phyloP scores from a whole-genome alignment of 2,113 vertebrate species.

The Equus quagga region DNA sequence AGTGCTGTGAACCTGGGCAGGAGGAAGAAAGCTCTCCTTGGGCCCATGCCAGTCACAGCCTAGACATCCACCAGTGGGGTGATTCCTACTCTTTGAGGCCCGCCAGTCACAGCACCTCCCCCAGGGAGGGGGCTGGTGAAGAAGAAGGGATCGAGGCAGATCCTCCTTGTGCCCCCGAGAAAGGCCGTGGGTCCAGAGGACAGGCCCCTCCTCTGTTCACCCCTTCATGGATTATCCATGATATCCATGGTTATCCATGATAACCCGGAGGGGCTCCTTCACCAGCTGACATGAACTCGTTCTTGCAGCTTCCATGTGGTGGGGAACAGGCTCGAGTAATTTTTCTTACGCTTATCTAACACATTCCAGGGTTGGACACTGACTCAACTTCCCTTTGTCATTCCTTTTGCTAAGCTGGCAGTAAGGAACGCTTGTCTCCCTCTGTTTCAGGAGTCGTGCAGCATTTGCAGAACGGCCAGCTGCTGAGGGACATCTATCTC shows the following conservation, averaged over 20 bases:
- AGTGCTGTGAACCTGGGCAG: background rate
- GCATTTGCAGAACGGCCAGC: slow-evolving; percentile 94
- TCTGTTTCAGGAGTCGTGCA: slow-evolving; percentile 94
- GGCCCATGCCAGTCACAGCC: background rate
- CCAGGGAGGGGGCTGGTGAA: background rate
- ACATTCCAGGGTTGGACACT: background rate
- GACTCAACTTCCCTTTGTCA: rapidly evolving
- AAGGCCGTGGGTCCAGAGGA: background rate
- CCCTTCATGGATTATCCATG: background rate
- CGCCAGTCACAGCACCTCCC: background rate
- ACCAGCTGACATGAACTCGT: background rate
- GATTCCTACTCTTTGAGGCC: background rate
- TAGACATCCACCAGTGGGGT: background rate
- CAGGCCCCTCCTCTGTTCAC: background rate
- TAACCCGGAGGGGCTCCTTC: background rate
- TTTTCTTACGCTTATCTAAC: no score
- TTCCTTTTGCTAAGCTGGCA: background rate
- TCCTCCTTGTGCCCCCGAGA: background rate
- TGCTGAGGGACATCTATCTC: slow-evolving; percentile 92
- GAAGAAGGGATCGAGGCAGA: background rate
- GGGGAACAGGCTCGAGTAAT: no score
- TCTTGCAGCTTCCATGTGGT: background rate
- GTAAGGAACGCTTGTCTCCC: background rate
- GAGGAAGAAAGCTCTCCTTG: background rate
- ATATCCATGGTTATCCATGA: no score